Evolutionary conservation across 2,888 invertebrate species (phyloP).

Genomic region (Crioceris asparagi): DNA sequence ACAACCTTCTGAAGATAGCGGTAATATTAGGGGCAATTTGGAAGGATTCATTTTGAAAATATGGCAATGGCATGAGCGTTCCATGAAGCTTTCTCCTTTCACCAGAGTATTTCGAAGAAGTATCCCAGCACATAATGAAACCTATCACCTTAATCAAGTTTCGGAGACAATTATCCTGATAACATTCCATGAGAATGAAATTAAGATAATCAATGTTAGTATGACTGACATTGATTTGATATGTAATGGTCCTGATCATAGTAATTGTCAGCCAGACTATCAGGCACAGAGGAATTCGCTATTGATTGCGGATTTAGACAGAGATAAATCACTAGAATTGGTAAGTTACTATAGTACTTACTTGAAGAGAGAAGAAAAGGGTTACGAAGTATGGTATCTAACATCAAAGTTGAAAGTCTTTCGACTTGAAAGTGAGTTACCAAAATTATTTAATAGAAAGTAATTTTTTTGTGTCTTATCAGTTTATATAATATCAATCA

Average conservation of each 20-base stretch:
- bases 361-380: slow-evolving; percentile 38
- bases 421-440: slow-evolving; percentile 60
- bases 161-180: slow-evolving; percentile 63
- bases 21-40: slow-evolving; percentile 43
- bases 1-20: slow-evolving; percentile 35
- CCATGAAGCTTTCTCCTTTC: slow-evolving; percentile 17
- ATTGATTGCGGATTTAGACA: slow-evolving; percentile 63
- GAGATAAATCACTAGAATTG: slow-evolving; percentile 65
- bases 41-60: slow-evolving; percentile 71
- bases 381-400: slow-evolving; percentile 50
- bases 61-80: slow-evolving; percentile 60
- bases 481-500: too few relatives aligned
- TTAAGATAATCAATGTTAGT: slow-evolving; percentile 66
- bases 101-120: slow-evolving; percentile 19
- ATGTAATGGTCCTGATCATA: slow-evolving; percentile 42
- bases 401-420: slow-evolving; percentile 59
- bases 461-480: slow-evolving; percentile 13
- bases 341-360: slow-evolving; percentile 66
- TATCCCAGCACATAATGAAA: slow-evolving; percentile 19
- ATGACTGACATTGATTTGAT: slow-evolving; percentile 68
- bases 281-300: slow-evolving; percentile 62
- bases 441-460: slow-evolving; percentile 51
- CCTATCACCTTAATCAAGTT: slow-evolving; percentile 24
- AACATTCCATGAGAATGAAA: slow-evolving; percentile 61
- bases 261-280: slow-evolving; percentile 61